phyloP scores from a whole-genome alignment of 1,140 invertebrate species.

The Hermetia illucens region DNA sequence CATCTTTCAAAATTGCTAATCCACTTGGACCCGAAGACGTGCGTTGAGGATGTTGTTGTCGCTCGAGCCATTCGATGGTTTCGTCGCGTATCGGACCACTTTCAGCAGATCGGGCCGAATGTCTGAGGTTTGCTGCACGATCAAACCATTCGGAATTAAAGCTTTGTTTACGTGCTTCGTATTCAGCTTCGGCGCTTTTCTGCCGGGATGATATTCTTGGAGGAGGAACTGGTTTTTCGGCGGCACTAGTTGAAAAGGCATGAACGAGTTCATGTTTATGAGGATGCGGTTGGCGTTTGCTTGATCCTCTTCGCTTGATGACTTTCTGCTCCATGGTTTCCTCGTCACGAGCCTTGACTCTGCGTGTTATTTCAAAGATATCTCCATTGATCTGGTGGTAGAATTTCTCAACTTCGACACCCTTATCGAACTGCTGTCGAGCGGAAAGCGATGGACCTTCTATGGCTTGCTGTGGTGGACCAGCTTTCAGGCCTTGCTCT shows the following conservation, averaged over 20 bases:
- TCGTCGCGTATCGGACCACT: slow-evolving; percentile 25
- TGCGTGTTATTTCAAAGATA: slow-evolving; percentile 27
- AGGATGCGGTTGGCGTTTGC: slow-evolving; percentile 13
- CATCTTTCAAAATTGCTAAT: slow-evolving; percentile 25
- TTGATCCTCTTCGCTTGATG: slow-evolving; percentile 20
- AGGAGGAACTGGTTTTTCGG: slow-evolving; percentile 18
- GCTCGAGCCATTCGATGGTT: slow-evolving; percentile 25
- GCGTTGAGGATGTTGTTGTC: slow-evolving; percentile 19
- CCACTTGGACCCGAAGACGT: slow-evolving; percentile 27
- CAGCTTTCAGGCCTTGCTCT: slow-evolving; percentile 10
- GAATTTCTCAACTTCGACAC: slow-evolving; percentile 28
- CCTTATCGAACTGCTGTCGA: slow-evolving; percentile 25
- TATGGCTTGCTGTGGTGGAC: slow-evolving; percentile 8
- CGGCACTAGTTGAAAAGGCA: slow-evolving; percentile 5
- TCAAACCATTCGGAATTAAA: slow-evolving; percentile 25
- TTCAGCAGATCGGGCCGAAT: slow-evolving; percentile 26
- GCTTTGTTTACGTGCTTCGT: not conserved
- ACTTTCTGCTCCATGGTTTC: slow-evolving; percentile 26
- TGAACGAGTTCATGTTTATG: slow-evolving; percentile 7
- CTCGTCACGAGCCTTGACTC: slow-evolving; percentile 23
- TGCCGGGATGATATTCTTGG: slow-evolving; percentile 15
- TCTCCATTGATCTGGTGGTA: slow-evolving; percentile 30
- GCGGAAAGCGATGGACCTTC: slow-evolving; percentile 13
- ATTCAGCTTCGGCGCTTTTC: slow-evolving; percentile 26
- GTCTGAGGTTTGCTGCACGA: slow-evolving; percentile 24